Evolutionary conservation across 2,888 invertebrate species (phyloP).

Genomic region (Plagodis dolabraria): DNA sequence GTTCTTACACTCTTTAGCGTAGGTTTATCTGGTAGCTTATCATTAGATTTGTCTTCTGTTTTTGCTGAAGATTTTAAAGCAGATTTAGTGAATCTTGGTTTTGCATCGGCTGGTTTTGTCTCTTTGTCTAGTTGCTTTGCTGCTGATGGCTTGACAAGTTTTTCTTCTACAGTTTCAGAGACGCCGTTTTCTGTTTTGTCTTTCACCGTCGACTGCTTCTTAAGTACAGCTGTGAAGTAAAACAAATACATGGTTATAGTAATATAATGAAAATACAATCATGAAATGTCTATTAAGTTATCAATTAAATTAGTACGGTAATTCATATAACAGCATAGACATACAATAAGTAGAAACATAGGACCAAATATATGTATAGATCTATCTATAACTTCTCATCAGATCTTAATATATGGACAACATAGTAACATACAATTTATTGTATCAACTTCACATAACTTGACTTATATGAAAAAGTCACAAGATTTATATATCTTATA

Average conservation of each 20-base stretch:
- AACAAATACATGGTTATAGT: neutral
- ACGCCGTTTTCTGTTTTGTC: slow-evolving; percentile 74
- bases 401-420: too few relatives aligned
- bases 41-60: slow-evolving; percentile 53
- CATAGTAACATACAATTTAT: too few relatives aligned
- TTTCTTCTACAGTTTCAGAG: slow-evolving; percentile 67
- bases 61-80: slow-evolving; percentile 50
- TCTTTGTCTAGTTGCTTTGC: slow-evolving; percentile 68
- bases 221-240: slow-evolving; percentile 69
- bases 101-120: slow-evolving; percentile 63
- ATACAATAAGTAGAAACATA: too few relatives aligned
- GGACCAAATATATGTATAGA: too few relatives aligned
- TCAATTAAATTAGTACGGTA: too few relatives aligned
- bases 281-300: too few relatives aligned
- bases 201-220: slow-evolving; percentile 76
- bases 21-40: slow-evolving; percentile 64
- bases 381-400: too few relatives aligned
- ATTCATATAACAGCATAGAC: too few relatives aligned
- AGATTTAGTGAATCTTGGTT: slow-evolving; percentile 69
- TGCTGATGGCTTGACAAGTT: slow-evolving; percentile 72
- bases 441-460: too few relatives aligned
- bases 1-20: slow-evolving; percentile 69
- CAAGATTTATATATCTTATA: too few relatives aligned
- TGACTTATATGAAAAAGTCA: too few relatives aligned
- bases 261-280: too few relatives aligned